Conservation (phyloP, 2,113 vertebrate genomes). For the Sminthopsis crassicaudata region DNA sequence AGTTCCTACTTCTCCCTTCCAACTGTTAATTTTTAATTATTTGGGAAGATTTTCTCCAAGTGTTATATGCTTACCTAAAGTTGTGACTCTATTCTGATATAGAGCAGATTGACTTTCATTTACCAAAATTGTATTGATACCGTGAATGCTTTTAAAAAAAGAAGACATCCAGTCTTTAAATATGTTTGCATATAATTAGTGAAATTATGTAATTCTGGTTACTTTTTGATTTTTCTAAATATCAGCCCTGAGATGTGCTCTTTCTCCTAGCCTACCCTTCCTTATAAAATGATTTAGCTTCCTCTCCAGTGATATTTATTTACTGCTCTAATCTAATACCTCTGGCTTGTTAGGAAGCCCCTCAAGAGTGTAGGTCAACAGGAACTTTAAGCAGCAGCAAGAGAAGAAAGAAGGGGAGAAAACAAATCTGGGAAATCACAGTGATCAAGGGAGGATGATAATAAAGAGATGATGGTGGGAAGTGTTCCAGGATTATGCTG, state of each 20-base stretch:
- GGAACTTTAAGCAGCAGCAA: slow-evolving; percentile 11
- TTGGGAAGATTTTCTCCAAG: not conserved
- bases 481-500: not conserved
- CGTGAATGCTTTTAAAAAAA: not conserved
- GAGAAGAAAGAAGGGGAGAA: slow-evolving; percentile 1
- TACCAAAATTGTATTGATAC: not conserved
- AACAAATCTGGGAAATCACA: not conserved
- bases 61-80: not conserved
- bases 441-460: not conserved
- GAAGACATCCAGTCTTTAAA: not conserved
- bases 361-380: not conserved
- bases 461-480: slow-evolving; percentile 5
- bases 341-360: not conserved
- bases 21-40: slow-evolving; percentile 28
- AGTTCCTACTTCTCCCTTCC: not conserved
- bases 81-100: not conserved
- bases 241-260: not conserved
- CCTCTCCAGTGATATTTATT: not conserved
- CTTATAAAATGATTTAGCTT: not conserved
- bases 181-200: not conserved
- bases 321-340: not conserved
- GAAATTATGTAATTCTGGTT: not conserved
- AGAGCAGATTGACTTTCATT: not conserved
- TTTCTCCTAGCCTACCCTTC: not conserved
- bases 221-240: not conserved